A percentile compares a stretch with the other conserved stretches of the same genome.
These are phyloP conservation scores for Microplitis deprimator DNA, from an alignment of 2,888 invertebrate species.

Conservation along the genomic window DNA sequence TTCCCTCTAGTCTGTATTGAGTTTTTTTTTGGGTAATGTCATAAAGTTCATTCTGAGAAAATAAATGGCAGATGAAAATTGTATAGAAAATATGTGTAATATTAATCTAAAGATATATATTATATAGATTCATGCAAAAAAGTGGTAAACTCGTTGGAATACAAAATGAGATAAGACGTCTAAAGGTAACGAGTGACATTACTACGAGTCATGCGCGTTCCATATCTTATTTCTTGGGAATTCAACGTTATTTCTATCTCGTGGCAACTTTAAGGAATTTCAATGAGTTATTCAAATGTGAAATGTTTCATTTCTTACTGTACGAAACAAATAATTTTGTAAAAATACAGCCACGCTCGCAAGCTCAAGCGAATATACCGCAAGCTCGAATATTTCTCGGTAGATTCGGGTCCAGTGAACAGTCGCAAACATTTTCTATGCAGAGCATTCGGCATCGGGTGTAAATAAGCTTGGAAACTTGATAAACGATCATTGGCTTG, in stretches of 20 bases:
- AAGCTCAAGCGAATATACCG: background rate
- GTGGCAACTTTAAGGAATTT: background rate
- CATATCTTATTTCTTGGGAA: slow-evolving; percentile 52
- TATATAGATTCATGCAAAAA: slow-evolving; percentile 1
- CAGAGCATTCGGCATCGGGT: background rate
- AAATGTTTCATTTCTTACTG: background rate
- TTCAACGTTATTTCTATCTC: slow-evolving; percentile 32
- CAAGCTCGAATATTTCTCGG: background rate
- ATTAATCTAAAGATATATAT: background rate
- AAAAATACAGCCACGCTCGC: background rate
- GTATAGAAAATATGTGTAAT: background rate
- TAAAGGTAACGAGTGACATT: slow-evolving; percentile 34
- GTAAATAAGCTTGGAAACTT: background rate
- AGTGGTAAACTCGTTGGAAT: slow-evolving; percentile 45
- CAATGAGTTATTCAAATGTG: background rate
- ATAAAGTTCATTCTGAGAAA: no score
- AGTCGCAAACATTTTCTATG: background rate
- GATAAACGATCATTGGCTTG: no score
- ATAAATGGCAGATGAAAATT: background rate
- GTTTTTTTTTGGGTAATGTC: no score
- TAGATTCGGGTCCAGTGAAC: background rate
- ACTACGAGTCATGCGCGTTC: slow-evolving; percentile 54
- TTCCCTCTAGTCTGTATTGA: no score
- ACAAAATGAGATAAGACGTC: slow-evolving; percentile 53
- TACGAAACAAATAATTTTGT: background rate